Evolutionary conservation across 2,113 vertebrate species (phyloP).

Genomic region (Cynoglossus semilaevis): DNA sequence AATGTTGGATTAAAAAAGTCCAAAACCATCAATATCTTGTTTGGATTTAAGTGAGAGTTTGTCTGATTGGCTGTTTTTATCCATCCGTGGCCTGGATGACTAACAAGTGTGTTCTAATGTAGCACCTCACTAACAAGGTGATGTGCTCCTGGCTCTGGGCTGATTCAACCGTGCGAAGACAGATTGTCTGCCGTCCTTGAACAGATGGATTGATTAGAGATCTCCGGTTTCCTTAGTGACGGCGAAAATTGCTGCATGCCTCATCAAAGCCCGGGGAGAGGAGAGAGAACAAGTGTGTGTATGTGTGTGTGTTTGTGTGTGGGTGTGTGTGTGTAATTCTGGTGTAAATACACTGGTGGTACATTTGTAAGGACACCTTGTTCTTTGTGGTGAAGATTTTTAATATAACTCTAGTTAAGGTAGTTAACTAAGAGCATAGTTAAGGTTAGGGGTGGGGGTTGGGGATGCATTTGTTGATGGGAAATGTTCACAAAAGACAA

Average conservation of each 20-base stretch:
- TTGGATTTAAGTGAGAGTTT: slow-evolving; percentile 31
- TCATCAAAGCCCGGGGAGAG: slow-evolving; percentile 55
- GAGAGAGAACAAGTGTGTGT: slow-evolving; percentile 19
- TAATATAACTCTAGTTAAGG: no score
- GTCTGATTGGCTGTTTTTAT: slow-evolving; percentile 31
- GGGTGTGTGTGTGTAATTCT: neutral
- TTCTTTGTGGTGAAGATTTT: no score
- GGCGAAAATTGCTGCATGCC: slow-evolving; percentile 63
- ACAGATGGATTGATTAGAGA: slow-evolving; percentile 62
- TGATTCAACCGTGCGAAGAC: slow-evolving; percentile 57
- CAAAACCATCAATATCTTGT: neutral
- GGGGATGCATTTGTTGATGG: no score
- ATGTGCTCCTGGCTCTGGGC: slow-evolving; percentile 32
- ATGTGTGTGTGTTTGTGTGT: neutral
- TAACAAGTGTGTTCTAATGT: slow-evolving; percentile 37
- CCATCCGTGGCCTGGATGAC: slow-evolving; percentile 22
- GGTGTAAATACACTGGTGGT: no score
- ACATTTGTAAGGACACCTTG: no score
- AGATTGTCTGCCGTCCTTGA: slow-evolving; percentile 48
- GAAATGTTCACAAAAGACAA: no score
- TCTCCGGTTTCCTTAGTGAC: slow-evolving; percentile 59
- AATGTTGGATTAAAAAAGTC: slow-evolving; percentile 4
- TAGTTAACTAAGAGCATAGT: no score
- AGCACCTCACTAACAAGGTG: slow-evolving; percentile 43
- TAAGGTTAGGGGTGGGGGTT: no score